Conservation (phyloP, 2,888 invertebrate genomes). For the Torymus auratus region DNA sequence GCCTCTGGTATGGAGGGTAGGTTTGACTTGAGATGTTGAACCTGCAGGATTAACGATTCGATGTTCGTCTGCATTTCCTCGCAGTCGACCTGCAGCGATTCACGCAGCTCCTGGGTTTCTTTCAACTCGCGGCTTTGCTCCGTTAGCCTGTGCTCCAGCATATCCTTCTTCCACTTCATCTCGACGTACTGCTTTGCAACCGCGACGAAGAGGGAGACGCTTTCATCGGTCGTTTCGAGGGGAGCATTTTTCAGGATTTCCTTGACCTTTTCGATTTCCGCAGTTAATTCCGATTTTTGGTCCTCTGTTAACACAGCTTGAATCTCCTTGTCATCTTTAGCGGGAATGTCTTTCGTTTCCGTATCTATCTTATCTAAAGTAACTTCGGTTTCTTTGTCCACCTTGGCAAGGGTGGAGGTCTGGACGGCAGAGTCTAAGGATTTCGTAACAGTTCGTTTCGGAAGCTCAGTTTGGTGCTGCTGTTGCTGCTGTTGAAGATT, state of each 20-base stretch:
- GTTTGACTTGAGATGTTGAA: conserved; percentile 70
- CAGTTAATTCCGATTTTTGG: conserved; percentile 53
- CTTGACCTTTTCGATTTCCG: conserved; percentile 73
- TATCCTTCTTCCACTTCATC: conserved; percentile 72
- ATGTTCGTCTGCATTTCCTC: conserved; percentile 73
- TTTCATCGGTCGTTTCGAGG: conserved; percentile 71
- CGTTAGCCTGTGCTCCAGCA: conserved; percentile 73
- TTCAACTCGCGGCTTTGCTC: conserved; percentile 71
- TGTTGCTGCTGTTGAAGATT: conserved; percentile 36
- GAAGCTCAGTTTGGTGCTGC: not conserved
- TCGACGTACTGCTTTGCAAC: conserved; percentile 69
- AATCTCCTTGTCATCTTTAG: conserved; percentile 12
- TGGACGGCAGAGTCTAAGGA: conserved; percentile 44
- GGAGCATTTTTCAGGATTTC: conserved; percentile 74
- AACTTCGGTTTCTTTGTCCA: conserved; percentile 50
- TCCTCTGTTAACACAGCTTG: conserved; percentile 41
- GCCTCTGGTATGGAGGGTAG: conserved; percentile 74
- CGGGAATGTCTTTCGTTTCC: not conserved
- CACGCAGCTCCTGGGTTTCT: conserved; percentile 67
- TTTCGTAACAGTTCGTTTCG: conserved; percentile 18
- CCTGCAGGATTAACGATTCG: conserved; percentile 69
- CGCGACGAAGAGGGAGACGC: conserved; percentile 68
- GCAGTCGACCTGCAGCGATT: conserved; percentile 70
- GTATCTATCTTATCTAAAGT: conserved; percentile 5
- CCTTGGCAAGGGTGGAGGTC: conserved; percentile 30